Evolutionary conservation across 2,888 invertebrate species (phyloP).

Genomic region (Tenthredo livida): DNA sequence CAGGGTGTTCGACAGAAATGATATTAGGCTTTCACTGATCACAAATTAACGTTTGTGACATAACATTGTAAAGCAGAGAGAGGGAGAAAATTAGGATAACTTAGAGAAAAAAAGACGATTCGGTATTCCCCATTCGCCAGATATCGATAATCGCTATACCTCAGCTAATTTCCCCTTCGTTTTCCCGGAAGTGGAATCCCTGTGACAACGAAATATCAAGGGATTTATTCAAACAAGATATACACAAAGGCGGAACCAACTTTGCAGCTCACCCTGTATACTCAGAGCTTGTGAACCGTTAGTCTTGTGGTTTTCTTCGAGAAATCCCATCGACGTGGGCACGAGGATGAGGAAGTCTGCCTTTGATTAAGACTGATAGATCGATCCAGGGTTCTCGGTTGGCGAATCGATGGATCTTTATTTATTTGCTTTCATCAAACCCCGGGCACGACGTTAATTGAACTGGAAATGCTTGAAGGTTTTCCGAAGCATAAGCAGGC

Average conservation of each 20-base stretch:
- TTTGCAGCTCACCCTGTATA: neutral
- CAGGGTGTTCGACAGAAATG: neutral
- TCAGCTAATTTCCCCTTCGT: neutral
- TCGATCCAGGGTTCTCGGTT: constrained; percentile 12
- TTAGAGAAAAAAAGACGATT: too few species aligned
- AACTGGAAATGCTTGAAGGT: neutral
- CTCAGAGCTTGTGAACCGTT: constrained; percentile 12
- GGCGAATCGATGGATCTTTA: constrained; percentile 6
- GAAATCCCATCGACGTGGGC: constrained; percentile 5
- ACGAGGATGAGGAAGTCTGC: constrained; percentile 15
- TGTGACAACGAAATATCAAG: neutral
- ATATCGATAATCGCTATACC: too few species aligned
- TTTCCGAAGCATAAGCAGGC: neutral
- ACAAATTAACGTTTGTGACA: neutral
- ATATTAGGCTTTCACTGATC: neutral
- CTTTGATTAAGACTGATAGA: constrained; percentile 22
- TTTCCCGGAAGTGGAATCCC: neutral
- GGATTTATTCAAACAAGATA: neutral
- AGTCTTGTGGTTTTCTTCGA: constrained; percentile 13
- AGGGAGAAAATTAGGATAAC: neutral
- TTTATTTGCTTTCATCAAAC: constrained; percentile 21
- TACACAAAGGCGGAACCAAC: neutral
- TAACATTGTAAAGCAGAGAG: neutral
- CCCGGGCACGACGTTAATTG: neutral
- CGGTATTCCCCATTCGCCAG: too few species aligned